Evolutionary conservation across 2,113 vertebrate species (phyloP).

Genomic region (Bostrychus sinensis): DNA sequence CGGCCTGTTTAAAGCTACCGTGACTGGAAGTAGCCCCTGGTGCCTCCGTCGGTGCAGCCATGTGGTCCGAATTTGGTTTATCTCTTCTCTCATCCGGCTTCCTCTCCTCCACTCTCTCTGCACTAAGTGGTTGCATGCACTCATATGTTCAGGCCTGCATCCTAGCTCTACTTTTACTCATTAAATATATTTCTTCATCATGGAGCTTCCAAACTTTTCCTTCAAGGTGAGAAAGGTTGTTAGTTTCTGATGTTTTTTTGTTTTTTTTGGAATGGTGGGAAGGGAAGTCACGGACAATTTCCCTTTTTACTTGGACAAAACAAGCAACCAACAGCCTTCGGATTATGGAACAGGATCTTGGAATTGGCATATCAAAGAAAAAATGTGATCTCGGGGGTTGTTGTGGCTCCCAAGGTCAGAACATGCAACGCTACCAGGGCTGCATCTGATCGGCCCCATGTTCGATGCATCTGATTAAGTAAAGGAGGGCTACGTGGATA

Average conservation of each 20-base stretch:
- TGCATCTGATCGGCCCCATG: slow-evolving; percentile 44
- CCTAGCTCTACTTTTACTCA: slow-evolving; percentile 34
- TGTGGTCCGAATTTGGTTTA: slow-evolving; percentile 80
- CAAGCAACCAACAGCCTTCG: slow-evolving; percentile 62
- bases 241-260: too few relatives aligned
- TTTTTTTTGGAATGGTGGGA: slow-evolving; percentile 25
- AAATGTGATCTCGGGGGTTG: slow-evolving; percentile 37
- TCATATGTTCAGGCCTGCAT: slow-evolving; percentile 31
- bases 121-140: slow-evolving; percentile 70
- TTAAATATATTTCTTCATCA: slow-evolving; percentile 17
- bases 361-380: slow-evolving; percentile 70
- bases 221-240: slow-evolving; percentile 45
- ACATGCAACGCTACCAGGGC: slow-evolving; percentile 44
- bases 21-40: slow-evolving; percentile 71
- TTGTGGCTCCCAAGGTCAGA: slow-evolving; percentile 61
- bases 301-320: slow-evolving; percentile 56
- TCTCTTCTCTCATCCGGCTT: slow-evolving; percentile 72
- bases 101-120: slow-evolving; percentile 55
- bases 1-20: slow-evolving; percentile 47
- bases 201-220: not conserved
- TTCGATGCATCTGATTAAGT: slow-evolving; percentile 16
- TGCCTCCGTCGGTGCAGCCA: slow-evolving; percentile 59
- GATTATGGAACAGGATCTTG: slow-evolving; percentile 52
- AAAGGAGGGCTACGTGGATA: slow-evolving; percentile 20
- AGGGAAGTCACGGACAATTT: slow-evolving; percentile 71